Evolutionary conservation across 2,113 vertebrate species (phyloP), one percentile per base, ranked within the genome.

Genomic region (Oryzias javanicus): DNA sequence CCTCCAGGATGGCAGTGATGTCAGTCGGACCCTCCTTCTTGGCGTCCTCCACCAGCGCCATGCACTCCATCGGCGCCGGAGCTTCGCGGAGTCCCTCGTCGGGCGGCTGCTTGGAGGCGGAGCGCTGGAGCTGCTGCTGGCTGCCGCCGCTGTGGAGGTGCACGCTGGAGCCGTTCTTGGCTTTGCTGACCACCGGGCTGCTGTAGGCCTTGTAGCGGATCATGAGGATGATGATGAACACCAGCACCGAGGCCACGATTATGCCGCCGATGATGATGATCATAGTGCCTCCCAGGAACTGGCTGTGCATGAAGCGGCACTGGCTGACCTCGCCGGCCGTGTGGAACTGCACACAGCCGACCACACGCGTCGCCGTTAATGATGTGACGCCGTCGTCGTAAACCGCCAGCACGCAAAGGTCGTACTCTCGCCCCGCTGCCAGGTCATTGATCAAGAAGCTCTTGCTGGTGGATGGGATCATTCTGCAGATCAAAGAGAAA

Each of bases 161-260:
- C 70, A 92, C 91, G 70, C 91, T 91, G 83, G 88, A 87, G 74
- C 89, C 88, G 73, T 90, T 90, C 59, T 90, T 91, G 50, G 82
- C 68, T 60, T 94, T 93, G 2, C 73, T 49, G 14, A 90, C 86
- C 4, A 93, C 93, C 0, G 89, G 91, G 15, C 90, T 88, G 22
- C 91, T 88, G 24, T 95, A 94, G 60, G 94, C 92, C 77, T 96
- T 98, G 90, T 96, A 98, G 40, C 96, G 94, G 69, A 97, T 96
- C 92, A 96, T 96, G 62, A 98, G 93, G 86, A 98, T 94, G 84
- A 98, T 92, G 79, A 97, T 98, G 89, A 98, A 98, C 69, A 98
- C 94, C 17, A 98, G 89, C 65, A 98, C 95, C 0, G 95, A 98
- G 14, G 95, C 95, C 48, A 97, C 96, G 42, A 98, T 98, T 84